Percentiles rank a stretch among this genome's conserved stretches.
Evolutionary conservation across 2,797 vertebrate genomes (phyloP).

Genomic region (Cossypha polioptera): DNA sequence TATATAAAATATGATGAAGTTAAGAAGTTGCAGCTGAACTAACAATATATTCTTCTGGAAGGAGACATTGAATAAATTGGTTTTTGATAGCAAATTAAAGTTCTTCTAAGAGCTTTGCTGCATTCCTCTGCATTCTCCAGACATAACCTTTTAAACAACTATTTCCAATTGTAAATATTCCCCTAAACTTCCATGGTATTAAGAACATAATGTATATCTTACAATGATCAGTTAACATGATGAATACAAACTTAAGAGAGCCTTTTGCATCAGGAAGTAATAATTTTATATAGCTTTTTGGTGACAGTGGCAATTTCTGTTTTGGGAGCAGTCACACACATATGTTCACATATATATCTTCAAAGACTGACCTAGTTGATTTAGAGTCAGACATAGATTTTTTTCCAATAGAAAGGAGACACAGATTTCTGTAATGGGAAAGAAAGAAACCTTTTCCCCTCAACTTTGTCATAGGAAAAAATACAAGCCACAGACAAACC

Average conservation of each 20-base stretch:
- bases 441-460: background rate
- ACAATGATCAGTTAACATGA: background rate
- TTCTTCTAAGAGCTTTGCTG: slow-evolving; percentile 58
- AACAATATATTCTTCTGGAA: slow-evolving; percentile 77
- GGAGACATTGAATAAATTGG: slow-evolving; percentile 72
- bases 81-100: slow-evolving; percentile 74
- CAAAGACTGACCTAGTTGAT: background rate
- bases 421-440: background rate
- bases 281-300: background rate
- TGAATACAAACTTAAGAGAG: background rate
- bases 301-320: background rate
- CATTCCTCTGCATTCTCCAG: slow-evolving; percentile 54
- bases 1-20: slow-evolving; percentile 76
- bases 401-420: background rate
- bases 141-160: slow-evolving; percentile 58
- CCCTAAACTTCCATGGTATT: slow-evolving; percentile 52
- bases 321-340: background rate
- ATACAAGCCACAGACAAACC: background rate
- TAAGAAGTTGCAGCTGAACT: slow-evolving; percentile 81
- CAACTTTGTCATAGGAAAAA: background rate
- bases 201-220: slow-evolving; percentile 50
- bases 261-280: slow-evolving; percentile 28
- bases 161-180: slow-evolving; percentile 68
- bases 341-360: background rate
- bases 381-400: background rate